A percentile compares a stretch with the other conserved stretches of the same genome.
phyloP scores from a whole-genome alignment of 1,140 invertebrate species.

The Pantala flavescens region DNA sequence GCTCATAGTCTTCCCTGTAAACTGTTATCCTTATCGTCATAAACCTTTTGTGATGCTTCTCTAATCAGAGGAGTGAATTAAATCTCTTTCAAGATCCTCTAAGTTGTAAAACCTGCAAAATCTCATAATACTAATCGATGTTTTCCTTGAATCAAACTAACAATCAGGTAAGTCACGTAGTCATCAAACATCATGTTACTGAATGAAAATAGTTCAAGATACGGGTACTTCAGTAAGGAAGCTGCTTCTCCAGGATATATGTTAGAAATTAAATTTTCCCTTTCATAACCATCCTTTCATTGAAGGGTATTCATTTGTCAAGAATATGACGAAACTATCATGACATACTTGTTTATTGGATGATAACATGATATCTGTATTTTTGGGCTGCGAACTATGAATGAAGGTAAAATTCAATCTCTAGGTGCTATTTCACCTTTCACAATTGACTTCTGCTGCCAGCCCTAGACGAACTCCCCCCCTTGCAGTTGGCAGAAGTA shows the following conservation, averaged over 20 bases:
- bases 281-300: no score
- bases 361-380: no score
- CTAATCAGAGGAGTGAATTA: not conserved
- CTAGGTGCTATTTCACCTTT: not conserved
- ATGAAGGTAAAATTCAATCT: not conserved
- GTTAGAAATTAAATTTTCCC: no score
- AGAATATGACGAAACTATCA: no score
- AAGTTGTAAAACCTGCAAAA: not conserved
- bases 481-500: not conserved
- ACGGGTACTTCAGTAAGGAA: no score
- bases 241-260: no score
- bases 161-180: constrained; percentile 5
- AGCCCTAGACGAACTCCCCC: not conserved
- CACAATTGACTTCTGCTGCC: not conserved
- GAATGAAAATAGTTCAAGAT: no score
- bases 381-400: no score
- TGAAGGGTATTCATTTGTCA: no score
- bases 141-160: constrained; percentile 3
- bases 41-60: not conserved
- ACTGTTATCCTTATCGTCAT: no score
- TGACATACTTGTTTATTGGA: no score
- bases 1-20: not conserved
- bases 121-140: not conserved
- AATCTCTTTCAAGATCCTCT: not conserved
- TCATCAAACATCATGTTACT: not conserved